These are phyloP conservation scores for Remorina albescens DNA, from an alignment of 2,797 vertebrate species.

Conservation along the genomic window DNA sequence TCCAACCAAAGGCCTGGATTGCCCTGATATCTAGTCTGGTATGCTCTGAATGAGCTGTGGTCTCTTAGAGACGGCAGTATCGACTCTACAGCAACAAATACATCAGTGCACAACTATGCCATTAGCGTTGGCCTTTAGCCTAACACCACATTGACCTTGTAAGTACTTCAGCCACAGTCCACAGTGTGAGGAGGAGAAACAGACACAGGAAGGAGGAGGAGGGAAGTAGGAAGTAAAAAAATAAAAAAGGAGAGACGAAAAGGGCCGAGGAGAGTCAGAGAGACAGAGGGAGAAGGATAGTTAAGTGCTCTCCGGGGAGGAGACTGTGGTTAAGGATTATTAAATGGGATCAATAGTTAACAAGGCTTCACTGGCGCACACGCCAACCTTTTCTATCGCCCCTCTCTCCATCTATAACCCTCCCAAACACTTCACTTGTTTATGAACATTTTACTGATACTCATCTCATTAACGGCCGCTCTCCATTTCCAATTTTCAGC, in stretches of 20 bases:
- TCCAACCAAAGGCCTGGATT: slow-evolving; percentile 3
- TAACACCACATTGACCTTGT: slow-evolving; percentile 60
- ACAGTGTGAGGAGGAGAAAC: slow-evolving; percentile 15
- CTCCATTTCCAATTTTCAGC: slow-evolving; percentile 42
- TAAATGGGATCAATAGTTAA: slow-evolving; percentile 85
- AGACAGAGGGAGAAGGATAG: slow-evolving; percentile 37
- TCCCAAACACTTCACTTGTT: slow-evolving; percentile 15
- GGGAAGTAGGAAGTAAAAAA: slow-evolving; percentile 19
- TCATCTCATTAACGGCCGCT: slow-evolving; percentile 17
- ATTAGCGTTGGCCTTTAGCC: slow-evolving; percentile 53
- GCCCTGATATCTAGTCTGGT: slow-evolving; percentile 11
- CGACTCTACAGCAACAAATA: slow-evolving; percentile 45
- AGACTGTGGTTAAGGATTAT: slow-evolving; percentile 79
- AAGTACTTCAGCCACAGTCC: slow-evolving; percentile 23
- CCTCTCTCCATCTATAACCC: slow-evolving; percentile 4
- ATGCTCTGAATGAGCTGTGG: slow-evolving; percentile 34
- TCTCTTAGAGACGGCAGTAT: slow-evolving; percentile 34
- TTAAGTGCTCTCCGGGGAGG: slow-evolving; percentile 79
- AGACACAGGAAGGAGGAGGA: slow-evolving; percentile 39
- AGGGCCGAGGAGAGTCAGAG: slow-evolving; percentile 32
- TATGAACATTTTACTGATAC: slow-evolving; percentile 15
- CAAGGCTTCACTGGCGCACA: slow-evolving; percentile 62
- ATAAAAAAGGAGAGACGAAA: slow-evolving; percentile 18
- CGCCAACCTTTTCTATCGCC: neutral
- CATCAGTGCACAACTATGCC: slow-evolving; percentile 10